These are phyloP conservation scores for Neotoxoptera formosana DNA, from an alignment of 1,140 invertebrate species.

Conservation along the genomic window DNA sequence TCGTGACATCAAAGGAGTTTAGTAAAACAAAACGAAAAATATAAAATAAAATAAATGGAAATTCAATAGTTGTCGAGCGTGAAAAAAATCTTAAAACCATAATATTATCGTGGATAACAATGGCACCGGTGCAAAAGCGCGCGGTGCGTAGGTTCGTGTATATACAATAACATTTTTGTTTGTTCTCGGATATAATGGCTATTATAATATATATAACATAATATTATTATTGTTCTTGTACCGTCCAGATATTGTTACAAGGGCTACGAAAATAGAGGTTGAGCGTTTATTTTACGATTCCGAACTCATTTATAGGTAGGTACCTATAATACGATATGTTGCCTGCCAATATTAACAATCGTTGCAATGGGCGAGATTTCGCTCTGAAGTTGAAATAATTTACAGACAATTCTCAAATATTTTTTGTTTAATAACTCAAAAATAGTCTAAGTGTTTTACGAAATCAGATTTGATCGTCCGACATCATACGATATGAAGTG, in stretches of 20 bases:
- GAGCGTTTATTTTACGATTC: background rate
- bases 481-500: background rate
- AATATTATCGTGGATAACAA: background rate
- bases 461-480: too few species aligned
- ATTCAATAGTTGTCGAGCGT: background rate
- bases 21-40: background rate
- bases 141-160: background rate
- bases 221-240: background rate
- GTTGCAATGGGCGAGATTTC: background rate
- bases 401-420: background rate
- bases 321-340: background rate
- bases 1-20: background rate
- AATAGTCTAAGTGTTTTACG: background rate
- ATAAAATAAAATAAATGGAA: constrained; percentile 6
- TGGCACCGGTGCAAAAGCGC: background rate
- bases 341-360: background rate
- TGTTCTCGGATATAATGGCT: background rate
- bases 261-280: background rate
- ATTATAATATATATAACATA: background rate
- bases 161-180: background rate
- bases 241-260: background rate
- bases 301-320: background rate
- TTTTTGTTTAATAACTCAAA: background rate
- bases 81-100: constrained; percentile 14
- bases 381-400: background rate